These are phyloP conservation scores for Cathartes aura DNA, from an alignment of 2,113 vertebrate genomes.

Conservation along the genomic window DNA sequence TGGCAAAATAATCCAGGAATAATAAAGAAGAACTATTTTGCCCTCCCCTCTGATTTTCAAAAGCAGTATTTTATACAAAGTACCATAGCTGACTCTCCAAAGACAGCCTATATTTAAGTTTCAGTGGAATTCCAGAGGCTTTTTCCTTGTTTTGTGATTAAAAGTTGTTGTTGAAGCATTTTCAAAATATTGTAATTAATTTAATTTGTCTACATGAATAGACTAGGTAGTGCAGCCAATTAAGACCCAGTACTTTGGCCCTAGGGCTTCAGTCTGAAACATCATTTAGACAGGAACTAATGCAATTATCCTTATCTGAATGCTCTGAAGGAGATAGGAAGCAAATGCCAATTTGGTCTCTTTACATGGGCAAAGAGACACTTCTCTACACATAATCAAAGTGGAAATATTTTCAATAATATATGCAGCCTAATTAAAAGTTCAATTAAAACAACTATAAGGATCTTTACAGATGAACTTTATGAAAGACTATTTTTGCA, in stretches of 20 bases:
- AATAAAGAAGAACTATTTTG: not conserved
- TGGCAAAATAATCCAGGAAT: not conserved
- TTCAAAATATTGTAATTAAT: slow-evolving; percentile 61
- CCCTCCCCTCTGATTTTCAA: not conserved
- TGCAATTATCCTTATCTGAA: slow-evolving; percentile 71
- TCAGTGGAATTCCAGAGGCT: not conserved
- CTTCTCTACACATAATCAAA: slow-evolving; percentile 40
- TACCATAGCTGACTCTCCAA: not conserved
- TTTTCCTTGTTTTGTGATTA: slow-evolving; percentile 5
- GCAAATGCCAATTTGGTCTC: slow-evolving; percentile 52
- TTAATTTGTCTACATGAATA: slow-evolving; percentile 61
- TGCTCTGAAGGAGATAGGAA: slow-evolving; percentile 49
- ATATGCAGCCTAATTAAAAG: slow-evolving; percentile 53
- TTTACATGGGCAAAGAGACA: slow-evolving; percentile 1
- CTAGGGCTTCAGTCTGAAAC: slow-evolving; percentile 27
- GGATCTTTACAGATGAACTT: slow-evolving; percentile 23
- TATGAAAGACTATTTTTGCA: not conserved
- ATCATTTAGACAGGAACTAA: slow-evolving; percentile 60
- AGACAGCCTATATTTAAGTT: not conserved
- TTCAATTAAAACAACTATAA: slow-evolving; percentile 29
- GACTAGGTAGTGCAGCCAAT: not conserved
- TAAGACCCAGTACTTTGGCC: slow-evolving; percentile 38
- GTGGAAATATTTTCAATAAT: slow-evolving; percentile 47
- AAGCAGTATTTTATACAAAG: not conserved
- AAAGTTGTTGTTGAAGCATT: slow-evolving; percentile 37